Base-by-base conservation (phyloP, 2,797 vertebrate genomes). In the Chrosomus eos region DNA sequence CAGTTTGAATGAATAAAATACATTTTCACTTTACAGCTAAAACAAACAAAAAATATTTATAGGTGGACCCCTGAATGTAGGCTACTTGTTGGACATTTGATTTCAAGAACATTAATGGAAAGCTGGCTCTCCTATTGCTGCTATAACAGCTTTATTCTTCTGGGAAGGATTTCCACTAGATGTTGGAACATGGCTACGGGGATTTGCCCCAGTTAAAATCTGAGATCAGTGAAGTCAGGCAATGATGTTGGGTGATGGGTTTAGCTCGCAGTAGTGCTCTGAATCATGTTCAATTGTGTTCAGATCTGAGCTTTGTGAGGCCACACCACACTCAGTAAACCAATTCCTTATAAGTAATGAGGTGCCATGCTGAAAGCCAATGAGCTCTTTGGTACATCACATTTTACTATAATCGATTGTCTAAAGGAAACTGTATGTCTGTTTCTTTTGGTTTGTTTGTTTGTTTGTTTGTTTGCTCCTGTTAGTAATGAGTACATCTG, bases 131-230 rank as follows among this genome's bases (percentile, higher is more conserved):
- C 6, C 14, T 64, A 43, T 19, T 64, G 74, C 53, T 62, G 2
- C 8, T 45, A 18, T 38, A 18, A 40, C 14, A 31, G 76, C 3
- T 28, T 78, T 43, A 21, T 14, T 55, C 31, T 38, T 19, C 18
- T 62, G 18, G 16, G 58, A 53, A 33, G 72, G 19, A 18, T 53
- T 74, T 74, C 28, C 26, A 53, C 5, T 74, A 31, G 3, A 45
- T 66, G 60, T 40, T 64, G 38, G 18, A 79, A 66, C 16, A 66
- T 45, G 76, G n/a, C 19, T 23, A 51, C 16, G 23, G 26, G 18
- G n/a, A 43, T 64, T 64, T 64, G n/a, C 16, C n/a, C 38, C 38
- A 79, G 38, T 79, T 64, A 62, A 79, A 58, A 64, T 43, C 13
- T 4, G 28, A 64, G 16, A 64, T 45, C 76, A 45, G 28, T 74